phyloP scores from a whole-genome alignment of 2,888 invertebrate genomes.

The Belgica antarctica region DNA sequence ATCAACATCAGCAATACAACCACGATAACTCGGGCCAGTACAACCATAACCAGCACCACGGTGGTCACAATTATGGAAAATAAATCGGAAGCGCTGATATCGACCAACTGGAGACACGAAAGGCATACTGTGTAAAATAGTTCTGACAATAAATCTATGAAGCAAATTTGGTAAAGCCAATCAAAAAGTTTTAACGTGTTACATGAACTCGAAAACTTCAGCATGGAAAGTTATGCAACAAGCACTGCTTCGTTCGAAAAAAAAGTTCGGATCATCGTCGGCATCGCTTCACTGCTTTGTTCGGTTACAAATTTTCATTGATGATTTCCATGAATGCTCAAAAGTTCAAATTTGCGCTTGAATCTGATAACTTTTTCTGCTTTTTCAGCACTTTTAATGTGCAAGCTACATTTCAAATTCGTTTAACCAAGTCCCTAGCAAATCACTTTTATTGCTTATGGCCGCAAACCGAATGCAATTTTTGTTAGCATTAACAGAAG shows the following conservation, averaged over 20 bases:
- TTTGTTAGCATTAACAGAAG: background rate
- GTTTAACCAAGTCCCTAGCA: background rate
- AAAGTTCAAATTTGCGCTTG: background rate
- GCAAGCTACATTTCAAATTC: no score
- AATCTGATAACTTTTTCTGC: background rate
- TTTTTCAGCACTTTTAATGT: no score
- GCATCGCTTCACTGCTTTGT: no score
- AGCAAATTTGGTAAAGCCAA: background rate
- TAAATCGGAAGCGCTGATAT: background rate
- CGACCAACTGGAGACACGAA: no score
- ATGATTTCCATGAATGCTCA: no score
- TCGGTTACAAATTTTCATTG: no score
- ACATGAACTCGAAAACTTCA: no score
- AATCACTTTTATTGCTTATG: background rate
- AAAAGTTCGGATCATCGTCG: no score
- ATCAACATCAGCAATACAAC: conserved; percentile 52
- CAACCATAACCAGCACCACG: conserved; percentile 48
- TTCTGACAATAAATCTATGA: background rate
- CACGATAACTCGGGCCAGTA: conserved; percentile 7
- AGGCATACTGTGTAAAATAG: no score
- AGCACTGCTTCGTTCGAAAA: background rate
- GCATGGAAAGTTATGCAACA: background rate
- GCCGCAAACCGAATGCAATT: background rate
- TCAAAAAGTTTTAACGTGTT: background rate
- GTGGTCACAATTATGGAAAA: background rate